A percentile compares a stretch with the other conserved stretches of the same genome.
Conservation (phyloP, 2,113 vertebrate genomes). For the Hippocampus mohnikei region DNA sequence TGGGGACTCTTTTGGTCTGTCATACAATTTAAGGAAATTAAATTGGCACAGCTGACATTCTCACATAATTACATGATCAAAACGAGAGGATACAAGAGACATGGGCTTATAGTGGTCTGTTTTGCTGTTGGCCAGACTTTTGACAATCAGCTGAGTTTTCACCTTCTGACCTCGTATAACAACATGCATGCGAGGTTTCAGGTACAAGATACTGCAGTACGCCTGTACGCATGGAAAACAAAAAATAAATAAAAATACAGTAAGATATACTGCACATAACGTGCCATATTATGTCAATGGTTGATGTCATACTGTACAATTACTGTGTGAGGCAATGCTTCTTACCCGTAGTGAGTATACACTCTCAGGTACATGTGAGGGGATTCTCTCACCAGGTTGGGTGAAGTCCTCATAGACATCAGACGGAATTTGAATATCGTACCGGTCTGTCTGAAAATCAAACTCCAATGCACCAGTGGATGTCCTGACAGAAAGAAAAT, state of each 20-base stretch:
- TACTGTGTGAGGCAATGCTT: not conserved
- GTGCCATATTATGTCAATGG: not conserved
- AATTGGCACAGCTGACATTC: not conserved
- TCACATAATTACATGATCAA: not conserved
- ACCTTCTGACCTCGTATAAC: constrained; percentile 88
- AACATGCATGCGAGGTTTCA: constrained; percentile 95
- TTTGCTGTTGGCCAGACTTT: constrained; percentile 83
- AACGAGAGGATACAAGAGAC: constrained; percentile 82
- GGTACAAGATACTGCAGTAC: constrained; percentile 93
- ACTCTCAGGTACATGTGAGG: constrained; percentile 79
- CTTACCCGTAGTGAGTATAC: constrained; percentile 77
- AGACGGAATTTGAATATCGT: constrained; percentile 87
- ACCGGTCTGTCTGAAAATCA: constrained; percentile 85
- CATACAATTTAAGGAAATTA: constrained; percentile 36
- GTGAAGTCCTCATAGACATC: constrained; percentile 72
- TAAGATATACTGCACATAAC: not conserved
- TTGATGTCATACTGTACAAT: not conserved
- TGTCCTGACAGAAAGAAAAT: constrained; percentile 68
- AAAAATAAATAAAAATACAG: not conserved
- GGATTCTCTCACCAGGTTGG: constrained; percentile 65
- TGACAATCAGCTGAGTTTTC: constrained; percentile 88
- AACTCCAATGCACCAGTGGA: constrained; percentile 78
- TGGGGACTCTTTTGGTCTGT: constrained; percentile 75
- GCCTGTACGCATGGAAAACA: constrained; percentile 67
- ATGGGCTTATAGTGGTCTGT: constrained; percentile 84